Percentiles rank a stretch among this genome's conserved stretches.
phyloP scores from a whole-genome alignment of 2,888 invertebrate species.

The Cybosia mesomella region DNA sequence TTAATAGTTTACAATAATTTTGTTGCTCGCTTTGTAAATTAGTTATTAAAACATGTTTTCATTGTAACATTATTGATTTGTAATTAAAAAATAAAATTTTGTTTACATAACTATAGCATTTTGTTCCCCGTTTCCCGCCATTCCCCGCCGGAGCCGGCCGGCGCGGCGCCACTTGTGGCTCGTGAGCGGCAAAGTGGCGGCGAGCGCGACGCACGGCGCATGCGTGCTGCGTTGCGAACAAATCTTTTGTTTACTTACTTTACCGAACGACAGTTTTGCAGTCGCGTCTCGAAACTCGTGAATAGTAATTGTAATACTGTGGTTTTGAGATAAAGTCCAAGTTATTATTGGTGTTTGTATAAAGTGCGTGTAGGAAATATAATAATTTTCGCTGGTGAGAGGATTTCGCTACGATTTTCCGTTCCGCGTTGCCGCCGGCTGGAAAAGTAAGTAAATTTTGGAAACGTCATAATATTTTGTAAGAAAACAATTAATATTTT shows the following conservation, averaged over 20 bases:
- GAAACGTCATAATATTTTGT: background rate
- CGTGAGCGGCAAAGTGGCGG: slow-evolving; percentile 40
- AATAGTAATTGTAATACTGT: slow-evolving; percentile 24
- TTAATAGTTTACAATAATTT: background rate
- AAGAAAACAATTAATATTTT: background rate
- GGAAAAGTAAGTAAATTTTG: slow-evolving; percentile 14
- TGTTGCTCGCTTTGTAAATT: background rate
- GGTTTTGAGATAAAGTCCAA: slow-evolving; percentile 24
- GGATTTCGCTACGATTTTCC: slow-evolving; percentile 20
- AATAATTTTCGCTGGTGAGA: slow-evolving; percentile 19
- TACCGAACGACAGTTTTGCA: slow-evolving; percentile 30
- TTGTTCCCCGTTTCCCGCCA: slow-evolving; percentile 22
- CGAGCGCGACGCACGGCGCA: slow-evolving; percentile 56
- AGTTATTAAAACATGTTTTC: slow-evolving; percentile 1
- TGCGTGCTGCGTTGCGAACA: slow-evolving; percentile 47
- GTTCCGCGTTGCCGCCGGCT: background rate
- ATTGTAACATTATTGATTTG: slow-evolving; percentile 12
- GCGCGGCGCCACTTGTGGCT: slow-evolving; percentile 1
- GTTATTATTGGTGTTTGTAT: slow-evolving; percentile 17
- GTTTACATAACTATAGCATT: slow-evolving; percentile 12
- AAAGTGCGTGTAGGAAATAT: slow-evolving; percentile 17
- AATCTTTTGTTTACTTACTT: slow-evolving; percentile 50
- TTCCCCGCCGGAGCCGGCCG: background rate
- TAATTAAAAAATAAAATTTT: slow-evolving; percentile 11
- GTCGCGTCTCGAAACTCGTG: slow-evolving; percentile 26